A percentile compares a stretch with the other conserved stretches of the same genome.
Evolutionary conservation across 2,888 invertebrate genomes (phyloP).

Genomic region (Aphodius sticticus): DNA sequence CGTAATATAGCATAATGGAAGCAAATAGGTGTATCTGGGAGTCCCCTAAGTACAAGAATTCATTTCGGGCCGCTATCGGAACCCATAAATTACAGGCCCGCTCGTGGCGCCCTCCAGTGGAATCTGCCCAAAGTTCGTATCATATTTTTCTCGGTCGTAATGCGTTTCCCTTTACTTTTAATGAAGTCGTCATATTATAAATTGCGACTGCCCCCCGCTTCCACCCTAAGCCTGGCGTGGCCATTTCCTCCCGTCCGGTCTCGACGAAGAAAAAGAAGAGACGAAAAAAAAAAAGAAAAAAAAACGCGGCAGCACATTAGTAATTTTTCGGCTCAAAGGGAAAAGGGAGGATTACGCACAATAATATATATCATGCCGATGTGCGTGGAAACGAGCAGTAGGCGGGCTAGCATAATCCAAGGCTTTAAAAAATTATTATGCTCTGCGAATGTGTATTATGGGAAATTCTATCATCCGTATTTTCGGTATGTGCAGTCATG

Average conservation of each 20-base stretch:
- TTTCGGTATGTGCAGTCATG: not conserved
- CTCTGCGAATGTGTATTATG: not conserved
- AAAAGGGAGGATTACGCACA: constrained; percentile 4
- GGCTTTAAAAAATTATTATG: not conserved
- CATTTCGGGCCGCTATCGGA: not conserved
- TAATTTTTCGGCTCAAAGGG: not conserved
- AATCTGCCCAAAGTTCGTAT: not conserved
- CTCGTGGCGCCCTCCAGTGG: not conserved
- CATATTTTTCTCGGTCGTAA: constrained; percentile 6
- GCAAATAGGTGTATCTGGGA: constrained; percentile 4
- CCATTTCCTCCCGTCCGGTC: not conserved
- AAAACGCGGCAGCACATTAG: not conserved
- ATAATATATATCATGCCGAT: not conserved
- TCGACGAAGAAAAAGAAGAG: not conserved
- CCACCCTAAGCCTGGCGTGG: not conserved
- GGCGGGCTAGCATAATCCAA: not conserved
- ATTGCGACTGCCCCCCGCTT: not conserved
- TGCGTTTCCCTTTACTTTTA: constrained; percentile 21
- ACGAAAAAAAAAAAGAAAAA: not conserved
- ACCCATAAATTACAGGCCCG: not conserved
- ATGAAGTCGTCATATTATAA: constrained; percentile 6
- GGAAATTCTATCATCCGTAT: not conserved
- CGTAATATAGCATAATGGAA: not conserved
- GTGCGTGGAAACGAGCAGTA: not conserved
- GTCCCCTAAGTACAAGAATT: not conserved